phyloP scores from a whole-genome alignment of 2,113 vertebrate genomes.

The Anser brachyrhynchus region DNA sequence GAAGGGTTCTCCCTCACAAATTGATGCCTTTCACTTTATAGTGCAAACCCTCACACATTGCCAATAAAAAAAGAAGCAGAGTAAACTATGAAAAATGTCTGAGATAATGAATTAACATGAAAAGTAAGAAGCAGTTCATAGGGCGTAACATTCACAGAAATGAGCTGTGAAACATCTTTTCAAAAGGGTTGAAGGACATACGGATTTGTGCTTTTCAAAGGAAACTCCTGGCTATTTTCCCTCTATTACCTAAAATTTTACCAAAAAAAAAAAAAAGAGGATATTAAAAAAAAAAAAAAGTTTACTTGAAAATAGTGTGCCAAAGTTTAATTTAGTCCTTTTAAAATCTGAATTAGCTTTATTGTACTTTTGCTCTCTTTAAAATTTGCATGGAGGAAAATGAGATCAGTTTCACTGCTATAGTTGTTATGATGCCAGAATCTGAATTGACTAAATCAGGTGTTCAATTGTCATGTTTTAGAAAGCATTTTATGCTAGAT shows the following conservation, averaged over 20 bases:
- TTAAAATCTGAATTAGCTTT: neutral
- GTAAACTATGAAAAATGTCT: neutral
- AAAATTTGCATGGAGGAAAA: neutral
- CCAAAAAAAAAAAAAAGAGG: neutral
- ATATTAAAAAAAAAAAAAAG: neutral
- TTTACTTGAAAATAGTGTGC: neutral
- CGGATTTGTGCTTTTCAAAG: neutral
- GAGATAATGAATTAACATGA: neutral
- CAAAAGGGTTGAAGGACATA: neutral
- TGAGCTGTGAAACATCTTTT: neutral
- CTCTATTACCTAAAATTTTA: neutral
- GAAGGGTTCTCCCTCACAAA: neutral
- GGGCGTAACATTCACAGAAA: neutral
- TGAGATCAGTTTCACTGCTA: neutral
- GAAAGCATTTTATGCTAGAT: neutral
- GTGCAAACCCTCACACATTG: neutral
- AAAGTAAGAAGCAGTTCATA: neutral
- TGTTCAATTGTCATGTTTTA: neutral
- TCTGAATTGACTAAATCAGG: neutral
- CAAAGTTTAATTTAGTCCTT: neutral
- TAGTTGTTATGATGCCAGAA: neutral
- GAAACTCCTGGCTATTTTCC: neutral
- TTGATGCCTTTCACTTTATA: neutral
- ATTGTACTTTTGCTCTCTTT: neutral
- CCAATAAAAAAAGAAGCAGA: neutral